Percentiles rank a stretch among this genome's conserved stretches.
These are phyloP conservation scores for Palythoa grandis DNA, from an alignment of 92 coral and sea anemone species.

Conservation along the genomic window DNA sequence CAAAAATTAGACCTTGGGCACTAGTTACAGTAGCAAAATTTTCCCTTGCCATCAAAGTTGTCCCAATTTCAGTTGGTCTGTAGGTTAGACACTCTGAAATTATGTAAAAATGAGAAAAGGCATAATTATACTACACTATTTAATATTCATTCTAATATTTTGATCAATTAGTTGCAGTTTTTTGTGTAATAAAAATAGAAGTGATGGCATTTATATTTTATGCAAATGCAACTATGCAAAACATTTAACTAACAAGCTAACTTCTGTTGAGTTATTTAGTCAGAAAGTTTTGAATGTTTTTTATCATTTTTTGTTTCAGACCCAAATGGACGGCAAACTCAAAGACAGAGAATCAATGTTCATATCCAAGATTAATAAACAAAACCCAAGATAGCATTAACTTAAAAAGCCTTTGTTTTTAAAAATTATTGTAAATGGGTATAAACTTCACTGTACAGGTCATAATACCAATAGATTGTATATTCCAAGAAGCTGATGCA, in stretches of 20 bases:
- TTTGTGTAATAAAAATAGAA: too few relatives aligned
- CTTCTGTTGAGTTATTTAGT: background rate
- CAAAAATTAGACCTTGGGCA: too few relatives aligned
- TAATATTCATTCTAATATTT: too few relatives aligned
- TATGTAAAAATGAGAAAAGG: too few relatives aligned
- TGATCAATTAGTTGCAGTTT: too few relatives aligned
- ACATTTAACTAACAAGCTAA: background rate
- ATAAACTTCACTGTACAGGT: background rate
- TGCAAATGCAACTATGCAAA: too few relatives aligned
- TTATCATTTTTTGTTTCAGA: slow-evolving; percentile 54
- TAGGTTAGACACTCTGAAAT: too few relatives aligned
- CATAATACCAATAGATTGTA: background rate
- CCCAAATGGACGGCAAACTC: slow-evolving; percentile 77
- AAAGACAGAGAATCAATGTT: slow-evolving; percentile 86
- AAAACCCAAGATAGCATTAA: slow-evolving; percentile 57
- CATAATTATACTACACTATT: too few relatives aligned
- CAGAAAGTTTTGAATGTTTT: background rate
- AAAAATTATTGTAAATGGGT: background rate
- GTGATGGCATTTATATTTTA: too few relatives aligned
- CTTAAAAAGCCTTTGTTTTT: background rate
- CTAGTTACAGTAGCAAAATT: too few relatives aligned
- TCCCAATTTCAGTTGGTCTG: background rate
- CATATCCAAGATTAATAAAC: slow-evolving; percentile 73
- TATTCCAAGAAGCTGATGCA: background rate
- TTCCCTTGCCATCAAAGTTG: too few relatives aligned